Base-by-base conservation (phyloP, 2,113 vertebrate genomes). In the Siniperca knerii region DNA sequence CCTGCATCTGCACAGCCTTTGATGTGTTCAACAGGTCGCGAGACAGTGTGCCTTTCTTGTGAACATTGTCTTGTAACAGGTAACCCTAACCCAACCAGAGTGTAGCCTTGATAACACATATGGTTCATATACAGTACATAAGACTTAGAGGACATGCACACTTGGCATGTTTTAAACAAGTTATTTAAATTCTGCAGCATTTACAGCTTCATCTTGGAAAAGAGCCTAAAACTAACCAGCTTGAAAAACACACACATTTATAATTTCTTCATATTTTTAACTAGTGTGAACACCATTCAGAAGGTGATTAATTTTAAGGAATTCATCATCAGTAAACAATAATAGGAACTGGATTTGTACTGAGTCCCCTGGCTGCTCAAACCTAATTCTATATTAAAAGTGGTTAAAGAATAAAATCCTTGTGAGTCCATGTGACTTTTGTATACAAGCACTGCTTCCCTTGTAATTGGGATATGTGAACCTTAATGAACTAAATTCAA, bases 401-500 rank as follows among this genome's bases (percentile, higher is more conserved):
- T 57, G 48, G n/a, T 42, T 70, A 40, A 75, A 82, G 46, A 85
- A 62, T 33, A 54, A 79, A 40, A 79, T 77, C 67, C 68, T 42
- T 54, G 44, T 79, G 71, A 61, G 66, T 77, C 78, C 71, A 77
- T 74, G 73, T 81, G 79, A 74, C 40, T 61, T 67, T 69, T 89
- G 77, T 90, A 85, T 85, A 81, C 82, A 70, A 54, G 74, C 42
- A 0, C 79, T 55, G 68, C 74, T 52, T 78, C 35, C 3, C 55
- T 60, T 68, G 48, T 75, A 78, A 89, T 74, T 79, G 66, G 74
- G 37, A 74, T 73, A 42, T 58, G 65, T 72, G 54, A 76, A 48
- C 77, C 66, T 0, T 81, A 84, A 87, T 80, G 57, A 88, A 76
- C 66, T 70, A 33, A 64, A 82, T 15, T 87, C 62, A 89, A 77